A percentile compares a stretch with the other conserved stretches of the same genome.
Conservation (phyloP, 2,113 vertebrate genomes). For the Apteryx mantelli region DNA sequence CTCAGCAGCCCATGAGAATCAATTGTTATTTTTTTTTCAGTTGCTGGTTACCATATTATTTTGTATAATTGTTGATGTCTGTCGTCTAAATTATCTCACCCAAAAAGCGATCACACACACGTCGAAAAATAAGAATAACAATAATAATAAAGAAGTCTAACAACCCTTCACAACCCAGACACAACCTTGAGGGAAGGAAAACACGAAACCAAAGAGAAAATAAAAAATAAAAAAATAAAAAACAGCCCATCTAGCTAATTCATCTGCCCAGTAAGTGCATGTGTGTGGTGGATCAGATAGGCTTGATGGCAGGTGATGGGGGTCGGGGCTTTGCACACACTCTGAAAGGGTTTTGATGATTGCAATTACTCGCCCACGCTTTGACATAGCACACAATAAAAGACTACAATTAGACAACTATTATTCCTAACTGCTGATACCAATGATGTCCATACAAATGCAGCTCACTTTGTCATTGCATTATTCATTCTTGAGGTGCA, state of each 20-base stretch:
- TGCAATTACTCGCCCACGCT: slow-evolving; percentile 70
- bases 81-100: slow-evolving; percentile 57
- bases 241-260: slow-evolving; percentile 13
- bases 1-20: slow-evolving; percentile 53
- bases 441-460: slow-evolving; percentile 69
- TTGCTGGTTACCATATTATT: slow-evolving; percentile 64
- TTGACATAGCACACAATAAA: slow-evolving; percentile 72
- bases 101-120: background rate
- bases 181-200: slow-evolving; percentile 25
- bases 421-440: slow-evolving; percentile 66
- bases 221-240: background rate
- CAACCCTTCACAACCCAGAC: background rate
- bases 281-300: slow-evolving; percentile 50
- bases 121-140: background rate
- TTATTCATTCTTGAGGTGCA: slow-evolving; percentile 59
- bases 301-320: slow-evolving; percentile 62
- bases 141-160: background rate
- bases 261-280: slow-evolving; percentile 22
- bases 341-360: slow-evolving; percentile 74
- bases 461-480: slow-evolving; percentile 54
- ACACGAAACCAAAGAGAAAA: background rate
- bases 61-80: slow-evolving; percentile 69
- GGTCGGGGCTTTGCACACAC: slow-evolving; percentile 45
- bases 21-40: slow-evolving; percentile 38
- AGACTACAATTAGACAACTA: slow-evolving; percentile 75